Conservation (phyloP, 1,140 invertebrate genomes). For the Periplaneta americana region DNA sequence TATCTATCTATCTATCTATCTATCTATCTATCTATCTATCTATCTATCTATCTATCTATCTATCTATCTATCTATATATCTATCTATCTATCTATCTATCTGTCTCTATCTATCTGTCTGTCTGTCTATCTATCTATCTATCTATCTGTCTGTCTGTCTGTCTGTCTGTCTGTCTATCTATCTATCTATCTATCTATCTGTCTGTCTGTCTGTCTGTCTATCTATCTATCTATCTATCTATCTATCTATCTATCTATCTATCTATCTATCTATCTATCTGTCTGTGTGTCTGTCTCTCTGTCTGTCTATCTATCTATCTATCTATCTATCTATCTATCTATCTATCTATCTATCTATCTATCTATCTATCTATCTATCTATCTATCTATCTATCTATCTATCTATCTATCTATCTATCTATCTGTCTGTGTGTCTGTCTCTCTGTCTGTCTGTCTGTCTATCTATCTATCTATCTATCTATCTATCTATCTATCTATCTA, state of each 20-base stretch:
- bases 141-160: neutral
- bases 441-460: neutral
- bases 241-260: too few species aligned
- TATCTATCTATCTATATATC: too few species aligned
- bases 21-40: neutral
- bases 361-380: neutral
- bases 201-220: conserved; percentile 1
- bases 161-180: neutral
- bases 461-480: neutral
- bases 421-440: neutral
- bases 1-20: neutral
- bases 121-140: neutral
- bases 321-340: neutral
- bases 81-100: too few species aligned
- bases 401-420: neutral
- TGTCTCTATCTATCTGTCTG: too few species aligned
- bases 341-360: neutral
- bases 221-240: too few species aligned
- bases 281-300: too few species aligned
- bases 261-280: too few species aligned
- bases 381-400: neutral
- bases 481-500: neutral
- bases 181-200: neutral
- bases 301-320: too few species aligned
- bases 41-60: neutral